These are phyloP conservation scores for Hephaestus fuliginosus DNA, from an alignment of 2,797 vertebrate genomes.

Conservation along the genomic window DNA sequence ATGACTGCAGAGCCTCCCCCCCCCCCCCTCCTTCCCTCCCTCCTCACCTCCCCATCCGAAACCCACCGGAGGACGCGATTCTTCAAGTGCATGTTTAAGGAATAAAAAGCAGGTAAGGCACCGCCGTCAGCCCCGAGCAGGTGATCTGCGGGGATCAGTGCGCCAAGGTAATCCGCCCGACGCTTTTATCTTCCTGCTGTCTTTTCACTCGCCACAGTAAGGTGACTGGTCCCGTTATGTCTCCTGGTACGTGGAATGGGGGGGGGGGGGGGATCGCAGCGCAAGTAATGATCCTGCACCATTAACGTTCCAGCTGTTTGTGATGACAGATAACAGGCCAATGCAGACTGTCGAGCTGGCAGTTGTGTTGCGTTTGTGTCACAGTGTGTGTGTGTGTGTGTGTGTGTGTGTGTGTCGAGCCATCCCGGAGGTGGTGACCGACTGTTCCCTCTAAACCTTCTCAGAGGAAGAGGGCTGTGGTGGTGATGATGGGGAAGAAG, in stretches of 20 bases:
- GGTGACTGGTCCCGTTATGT: constrained; percentile 52
- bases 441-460: constrained; percentile 6
- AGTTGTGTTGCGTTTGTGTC: neutral
- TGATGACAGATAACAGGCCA: neutral
- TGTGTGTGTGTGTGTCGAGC: neutral
- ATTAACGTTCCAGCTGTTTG: neutral
- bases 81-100: constrained; percentile 55
- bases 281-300: constrained; percentile 38
- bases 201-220: constrained; percentile 12
- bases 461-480: constrained; percentile 17
- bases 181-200: neutral
- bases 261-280: neutral
- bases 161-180: accelerated
- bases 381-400: neutral
- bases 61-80: constrained; percentile 47
- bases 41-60: constrained; percentile 15
- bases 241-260: constrained; percentile 10
- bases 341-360: constrained; percentile 16
- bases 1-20: constrained; percentile 20
- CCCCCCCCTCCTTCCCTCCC: no score
- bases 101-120: constrained; percentile 71
- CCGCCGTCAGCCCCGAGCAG: neutral
- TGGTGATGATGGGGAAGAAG: neutral
- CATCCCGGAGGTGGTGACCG: constrained; percentile 2
- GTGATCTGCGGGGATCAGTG: constrained; percentile 19